Evolutionary conservation across 2,113 vertebrate genomes (phyloP), one percentile per base, ranked within the genome.

Genomic region (Mola mola): DNA sequence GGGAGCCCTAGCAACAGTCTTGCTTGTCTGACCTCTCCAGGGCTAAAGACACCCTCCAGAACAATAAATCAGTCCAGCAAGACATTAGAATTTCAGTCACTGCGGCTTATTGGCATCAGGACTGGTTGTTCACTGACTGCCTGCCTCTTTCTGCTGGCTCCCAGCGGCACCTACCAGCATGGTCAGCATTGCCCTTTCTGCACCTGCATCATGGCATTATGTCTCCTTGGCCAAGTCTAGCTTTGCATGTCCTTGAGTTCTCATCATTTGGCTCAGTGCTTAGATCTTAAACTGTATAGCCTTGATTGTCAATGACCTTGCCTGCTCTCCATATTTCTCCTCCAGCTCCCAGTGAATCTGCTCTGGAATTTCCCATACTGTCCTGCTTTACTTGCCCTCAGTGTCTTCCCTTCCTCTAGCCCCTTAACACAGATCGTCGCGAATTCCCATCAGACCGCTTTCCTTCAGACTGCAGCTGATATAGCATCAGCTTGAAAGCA

Each of bases 331-430:
- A n/a, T 40, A 17, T n/a, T 51, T 41, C 5, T 29, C 21, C 12
- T 26, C 19, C 34, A 10, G 29, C 41, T 58, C 24, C 10, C 17
- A 31, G 3, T 13, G 17, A 40, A 49, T 48, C 16, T 8, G 1
- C 22, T 65, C 25, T 40, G 17, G 6, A 34, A 22, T 33, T 33
- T 22, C 16, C 53, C 40, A 34, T 48, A 24, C 60, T 70, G 21
- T 44, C 5, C 21, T 7, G 16, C 37, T 44, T 28, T 13, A 16
- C 37, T 44, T 44, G 57, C 11, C 31, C 37, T 48, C 21, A 6
- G 48, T 31, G 29, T 8, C 16, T 56, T 46, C 51, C 21, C 44
- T 33, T 52, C 44, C 61, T 62, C n/a, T n/a, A n/a, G n/a, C n/a
- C n/a, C n/a, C n/a, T n/a, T n/a, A n/a, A n/a, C n/a, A n/a, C n/a